Base-by-base conservation (phyloP, 1,140 invertebrate genomes). In the Sycobia sp. region DNA sequence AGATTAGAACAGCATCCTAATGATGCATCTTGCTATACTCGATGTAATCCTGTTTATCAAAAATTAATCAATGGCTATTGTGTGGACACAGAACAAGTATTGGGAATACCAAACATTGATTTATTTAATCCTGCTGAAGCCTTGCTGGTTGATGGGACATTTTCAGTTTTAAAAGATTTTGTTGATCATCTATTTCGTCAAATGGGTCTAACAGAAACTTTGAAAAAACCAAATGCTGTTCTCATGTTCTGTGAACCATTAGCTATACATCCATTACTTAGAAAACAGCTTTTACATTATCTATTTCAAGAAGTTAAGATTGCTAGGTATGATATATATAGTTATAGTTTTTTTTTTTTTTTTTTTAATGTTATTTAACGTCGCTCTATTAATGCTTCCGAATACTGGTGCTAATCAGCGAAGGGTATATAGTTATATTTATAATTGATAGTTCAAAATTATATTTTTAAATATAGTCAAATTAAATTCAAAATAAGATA, bases 261-360 rank as follows among this genome's bases (percentile, higher is more conserved):
- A 25, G 76, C 76, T 4, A 81, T 82, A 71, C 75, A 79, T 67
- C 73, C 79, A 9, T 53, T 68, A 5, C 70, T 83, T 16, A 76
- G 81, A 25, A 81, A 82, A 65, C 79, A 82, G 44, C 55, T 84
- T 29, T 59, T 83, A 22, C 80, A 82, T 68, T 83, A 82, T 62
- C 70, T 84, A 47, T 84, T 84, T 67, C 80, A 82, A 66, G 80
- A 83, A 71, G 75, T 82, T 16, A 82, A 83, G 74, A 73, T 83
- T 59, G 76, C 80, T 27, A 82, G 81, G 81, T 83, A 72, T 55
- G 56, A 38, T n/a, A 51, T 20, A 50, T 16, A n/a, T 20, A 32
- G 11, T 32, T 32, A 32, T 43, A 32, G n/a, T 16, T 32, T 50
- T 13, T n/a, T n/a, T n/a, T n/a, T n/a, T n/a, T n/a, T n/a, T n/a